Evolutionary conservation across 64 coral and sea anemone genomes (phyloP), one percentile per base, ranked within the genome.

Genomic region (Astreopora myriophthalma): DNA sequence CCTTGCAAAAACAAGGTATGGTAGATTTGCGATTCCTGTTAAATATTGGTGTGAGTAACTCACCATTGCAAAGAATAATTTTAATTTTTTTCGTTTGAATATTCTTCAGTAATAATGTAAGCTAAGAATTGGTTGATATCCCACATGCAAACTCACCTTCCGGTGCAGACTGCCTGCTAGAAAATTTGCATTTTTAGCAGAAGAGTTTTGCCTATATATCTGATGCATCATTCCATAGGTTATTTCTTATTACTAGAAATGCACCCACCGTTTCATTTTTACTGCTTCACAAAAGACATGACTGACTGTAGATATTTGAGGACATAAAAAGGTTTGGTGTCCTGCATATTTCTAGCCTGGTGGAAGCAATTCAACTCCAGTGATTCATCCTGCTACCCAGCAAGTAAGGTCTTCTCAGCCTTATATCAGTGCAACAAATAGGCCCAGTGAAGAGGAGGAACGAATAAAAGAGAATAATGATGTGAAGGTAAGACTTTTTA

Each of bases 401-500:
- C 49, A 55, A 55, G 49, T 20, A 19, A 35, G 33, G 33, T 28
- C 62, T 28, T 28, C 31, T 19, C 30, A 34, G 19, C 70, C 70
- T 19, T 73, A 73, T 36, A 73, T 1, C 19, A 35, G 7, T 36
- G 70, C 31, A 14, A 73, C 11, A 19, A 73, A 73, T 73, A 34
- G 33, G 33, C 69, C 69, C 8, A 73, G 69, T 36, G 69, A 73
- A 73, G 69, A 73, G 69, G 69, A 73, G 31, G 69, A 73, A 36
- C 10, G 69, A 73, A 20, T n/a, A 17, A 35, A 73, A 36, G 69
- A 73, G 19, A 73, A 73, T 36, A 35, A 36, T 35, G 4, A 73
- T 73, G 69, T 73, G 34, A 73, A 40, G 71, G 71, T 74, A 74
- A 39, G 16, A 13, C 12, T 8, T 55, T 8, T 8, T 55, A 55